These are phyloP conservation scores for Psophia crepitans DNA, from an alignment of 2,113 vertebrate genomes.

Conservation along the genomic window DNA sequence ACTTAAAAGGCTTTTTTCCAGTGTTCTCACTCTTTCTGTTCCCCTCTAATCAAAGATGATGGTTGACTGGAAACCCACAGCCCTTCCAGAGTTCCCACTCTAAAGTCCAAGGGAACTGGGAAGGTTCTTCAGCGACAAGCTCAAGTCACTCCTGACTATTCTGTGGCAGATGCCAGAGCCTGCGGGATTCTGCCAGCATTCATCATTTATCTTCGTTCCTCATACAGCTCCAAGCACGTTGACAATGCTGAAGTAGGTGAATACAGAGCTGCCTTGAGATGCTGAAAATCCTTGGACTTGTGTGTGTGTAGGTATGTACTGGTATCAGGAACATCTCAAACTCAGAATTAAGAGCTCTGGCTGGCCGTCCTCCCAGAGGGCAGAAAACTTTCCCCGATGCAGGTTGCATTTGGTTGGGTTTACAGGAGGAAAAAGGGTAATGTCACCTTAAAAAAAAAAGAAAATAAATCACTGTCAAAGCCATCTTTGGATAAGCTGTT, in stretches of 20 bases:
- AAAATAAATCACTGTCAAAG: neutral
- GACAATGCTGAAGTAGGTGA: neutral
- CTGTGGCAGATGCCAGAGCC: neutral
- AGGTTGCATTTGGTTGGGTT: neutral
- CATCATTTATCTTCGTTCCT: neutral
- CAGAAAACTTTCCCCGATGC: neutral
- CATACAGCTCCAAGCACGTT: neutral
- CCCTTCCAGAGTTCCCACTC: neutral
- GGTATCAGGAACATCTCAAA: neutral
- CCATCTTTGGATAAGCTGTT: neutral
- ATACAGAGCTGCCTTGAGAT: neutral
- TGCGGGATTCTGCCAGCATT: neutral
- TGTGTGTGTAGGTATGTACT: accelerated
- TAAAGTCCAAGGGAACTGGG: neutral
- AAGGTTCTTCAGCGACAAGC: neutral
- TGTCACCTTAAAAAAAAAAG: neutral
- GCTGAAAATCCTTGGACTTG: neutral
- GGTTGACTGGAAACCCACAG: neutral
- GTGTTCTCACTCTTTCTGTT: neutral
- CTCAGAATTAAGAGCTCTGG: neutral
- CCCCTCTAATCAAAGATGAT: neutral
- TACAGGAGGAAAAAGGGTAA: neutral
- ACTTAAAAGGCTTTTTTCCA: neutral
- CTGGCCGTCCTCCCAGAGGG: neutral
- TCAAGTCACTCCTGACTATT: neutral